Conservation (phyloP, 2,797 vertebrate species). For the Poecilia gillii region DNA sequence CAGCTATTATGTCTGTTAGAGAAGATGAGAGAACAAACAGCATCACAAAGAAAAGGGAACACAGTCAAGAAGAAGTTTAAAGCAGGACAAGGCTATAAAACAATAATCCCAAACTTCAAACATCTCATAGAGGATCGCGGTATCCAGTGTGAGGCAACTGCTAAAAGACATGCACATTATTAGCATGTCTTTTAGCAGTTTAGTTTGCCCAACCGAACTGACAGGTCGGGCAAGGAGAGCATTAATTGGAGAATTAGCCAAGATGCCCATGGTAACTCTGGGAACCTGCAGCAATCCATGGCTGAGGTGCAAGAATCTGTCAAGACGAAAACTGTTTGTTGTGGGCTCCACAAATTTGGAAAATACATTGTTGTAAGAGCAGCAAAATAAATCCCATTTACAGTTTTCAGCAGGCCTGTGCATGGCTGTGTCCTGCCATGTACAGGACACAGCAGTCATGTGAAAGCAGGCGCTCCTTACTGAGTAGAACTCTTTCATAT, state of each 20-base stretch:
- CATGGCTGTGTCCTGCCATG: background rate
- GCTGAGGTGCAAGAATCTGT: background rate
- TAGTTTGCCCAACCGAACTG: background rate
- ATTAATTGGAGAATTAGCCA: background rate
- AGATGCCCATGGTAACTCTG: background rate
- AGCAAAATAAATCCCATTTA: background rate
- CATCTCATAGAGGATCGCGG: background rate
- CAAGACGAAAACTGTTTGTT: background rate
- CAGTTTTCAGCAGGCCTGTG: background rate
- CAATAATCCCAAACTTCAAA: background rate
- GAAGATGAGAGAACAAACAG: background rate
- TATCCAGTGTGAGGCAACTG: background rate
- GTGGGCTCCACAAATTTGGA: background rate
- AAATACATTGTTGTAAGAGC: too few species aligned
- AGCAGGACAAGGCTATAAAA: background rate
- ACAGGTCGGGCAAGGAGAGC: background rate
- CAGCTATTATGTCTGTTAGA: background rate
- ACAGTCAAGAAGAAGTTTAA: background rate
- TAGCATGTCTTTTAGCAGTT: too few species aligned
- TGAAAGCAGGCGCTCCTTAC: background rate
- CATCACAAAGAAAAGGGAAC: background rate
- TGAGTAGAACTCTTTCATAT: background rate
- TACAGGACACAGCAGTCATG: background rate
- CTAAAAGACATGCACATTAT: background rate
- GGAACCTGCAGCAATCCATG: background rate